Percentiles rank a stretch among this genome's conserved stretches.
These are phyloP conservation scores for Hippoglossus stenolepis DNA, from an alignment of 2,113 vertebrate genomes.

Conservation along the genomic window DNA sequence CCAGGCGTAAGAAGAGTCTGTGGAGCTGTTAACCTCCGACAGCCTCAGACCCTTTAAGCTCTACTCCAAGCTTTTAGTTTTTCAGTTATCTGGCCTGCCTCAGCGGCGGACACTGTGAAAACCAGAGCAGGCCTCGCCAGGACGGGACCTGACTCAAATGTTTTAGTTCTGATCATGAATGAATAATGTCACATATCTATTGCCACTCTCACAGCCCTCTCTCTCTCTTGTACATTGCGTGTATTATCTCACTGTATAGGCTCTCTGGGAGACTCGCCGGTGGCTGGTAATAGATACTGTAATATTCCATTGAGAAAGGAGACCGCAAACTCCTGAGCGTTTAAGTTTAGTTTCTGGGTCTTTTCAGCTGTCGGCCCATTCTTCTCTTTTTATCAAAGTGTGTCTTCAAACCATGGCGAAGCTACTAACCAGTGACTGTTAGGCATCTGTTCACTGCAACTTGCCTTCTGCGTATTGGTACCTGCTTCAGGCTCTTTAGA, in stretches of 20 bases:
- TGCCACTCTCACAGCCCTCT: conserved; percentile 48
- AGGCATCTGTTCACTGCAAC: conserved; percentile 63
- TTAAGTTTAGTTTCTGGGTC: conserved; percentile 46
- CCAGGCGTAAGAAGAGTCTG: conserved; percentile 41
- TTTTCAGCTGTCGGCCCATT: conserved; percentile 31
- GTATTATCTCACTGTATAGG: neutral
- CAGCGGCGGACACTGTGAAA: conserved; percentile 77
- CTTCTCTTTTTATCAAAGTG: conserved; percentile 26
- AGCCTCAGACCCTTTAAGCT: conserved; percentile 68
- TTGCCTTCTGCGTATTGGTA: conserved; percentile 70
- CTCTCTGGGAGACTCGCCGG: conserved; percentile 28
- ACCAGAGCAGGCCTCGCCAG: conserved; percentile 59
- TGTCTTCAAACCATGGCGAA: conserved; percentile 63
- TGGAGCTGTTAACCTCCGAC: conserved; percentile 45
- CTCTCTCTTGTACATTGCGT: conserved; percentile 48
- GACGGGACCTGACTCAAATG: neutral
- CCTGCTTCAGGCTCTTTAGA: conserved; percentile 64
- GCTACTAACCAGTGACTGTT: conserved; percentile 73
- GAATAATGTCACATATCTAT: conserved; percentile 39
- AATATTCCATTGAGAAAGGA: conserved; percentile 57
- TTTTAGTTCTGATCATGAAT: neutral
- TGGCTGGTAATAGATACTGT: conserved; percentile 62
- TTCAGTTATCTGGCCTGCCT: conserved; percentile 69
- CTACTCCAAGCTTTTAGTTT: conserved; percentile 59
- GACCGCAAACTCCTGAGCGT: conserved; percentile 28